Conservation (phyloP, 2,113 vertebrate species). For the Rhinolophus ferrumequinum region DNA sequence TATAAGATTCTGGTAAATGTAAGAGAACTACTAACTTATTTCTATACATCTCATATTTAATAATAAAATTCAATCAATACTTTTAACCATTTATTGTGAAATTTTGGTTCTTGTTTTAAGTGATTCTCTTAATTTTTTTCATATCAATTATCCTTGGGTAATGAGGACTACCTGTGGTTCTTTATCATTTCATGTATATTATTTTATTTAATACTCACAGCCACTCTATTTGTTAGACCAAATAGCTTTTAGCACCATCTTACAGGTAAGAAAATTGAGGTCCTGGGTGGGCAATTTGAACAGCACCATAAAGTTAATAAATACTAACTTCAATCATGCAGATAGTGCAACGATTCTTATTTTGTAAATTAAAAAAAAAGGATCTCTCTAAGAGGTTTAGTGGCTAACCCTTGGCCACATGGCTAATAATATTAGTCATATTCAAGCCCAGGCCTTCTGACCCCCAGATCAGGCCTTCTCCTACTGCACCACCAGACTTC, state of each 20-base stretch:
- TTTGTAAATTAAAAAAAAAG: slow-evolving; percentile 32
- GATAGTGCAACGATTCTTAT: not conserved
- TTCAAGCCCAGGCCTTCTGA: not conserved
- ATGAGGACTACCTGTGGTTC: not conserved
- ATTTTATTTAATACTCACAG: not conserved
- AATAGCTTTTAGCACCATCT: not conserved
- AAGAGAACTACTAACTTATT: slow-evolving; percentile 3
- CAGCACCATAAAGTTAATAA: not conserved
- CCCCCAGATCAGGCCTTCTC: not conserved
- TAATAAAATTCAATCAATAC: not conserved
- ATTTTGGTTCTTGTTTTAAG: not conserved
- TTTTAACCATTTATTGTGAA: not conserved
- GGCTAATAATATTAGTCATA: not conserved
- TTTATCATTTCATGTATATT: not conserved
- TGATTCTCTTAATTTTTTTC: not conserved
- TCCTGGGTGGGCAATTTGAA: not conserved
- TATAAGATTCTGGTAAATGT: not conserved
- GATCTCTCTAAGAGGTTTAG: not conserved
- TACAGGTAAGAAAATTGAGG: slow-evolving; percentile 14
- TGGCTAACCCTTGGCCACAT: not conserved
- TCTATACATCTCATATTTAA: not conserved
- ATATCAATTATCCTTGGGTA: not conserved
- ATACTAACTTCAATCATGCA: not conserved
- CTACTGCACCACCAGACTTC: not conserved
- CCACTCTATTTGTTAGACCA: not conserved